These are phyloP conservation scores for Raja brachyura DNA, from an alignment of 2,113 vertebrate species.

Conservation along the genomic window DNA sequence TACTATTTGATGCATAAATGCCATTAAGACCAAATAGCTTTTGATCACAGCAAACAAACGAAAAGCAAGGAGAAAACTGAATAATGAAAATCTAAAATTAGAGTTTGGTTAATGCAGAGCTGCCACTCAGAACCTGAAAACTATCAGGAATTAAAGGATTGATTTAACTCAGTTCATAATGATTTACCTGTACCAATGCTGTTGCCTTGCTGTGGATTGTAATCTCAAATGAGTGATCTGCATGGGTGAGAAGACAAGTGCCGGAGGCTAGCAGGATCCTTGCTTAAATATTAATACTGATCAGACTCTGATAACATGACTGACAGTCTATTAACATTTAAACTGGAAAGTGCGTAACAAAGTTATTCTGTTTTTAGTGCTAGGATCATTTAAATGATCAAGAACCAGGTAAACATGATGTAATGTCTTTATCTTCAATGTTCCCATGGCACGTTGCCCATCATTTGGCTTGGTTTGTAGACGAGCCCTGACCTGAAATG, in stretches of 20 bases:
- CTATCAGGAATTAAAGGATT: no score
- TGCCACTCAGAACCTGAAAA: no score
- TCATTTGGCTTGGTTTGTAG: not conserved
- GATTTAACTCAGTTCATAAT: no score
- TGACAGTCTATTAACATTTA: not conserved
- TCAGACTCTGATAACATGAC: not conserved
- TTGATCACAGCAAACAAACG: no score
- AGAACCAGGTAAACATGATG: not conserved
- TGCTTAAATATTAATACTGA: not conserved
- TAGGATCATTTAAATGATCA: not conserved
- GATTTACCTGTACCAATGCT: not conserved
- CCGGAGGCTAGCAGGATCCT: not conserved
- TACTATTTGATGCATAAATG: not conserved
- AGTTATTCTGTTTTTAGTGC: not conserved
- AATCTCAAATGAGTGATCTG: not conserved
- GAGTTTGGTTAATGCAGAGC: no score
- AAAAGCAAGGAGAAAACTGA: no score
- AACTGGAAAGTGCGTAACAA: not conserved
- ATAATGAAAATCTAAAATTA: no score
- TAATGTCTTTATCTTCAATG: not conserved
- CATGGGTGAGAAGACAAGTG: not conserved
- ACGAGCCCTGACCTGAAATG: no score
- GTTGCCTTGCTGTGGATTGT: not conserved
- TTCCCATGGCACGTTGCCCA: no score
- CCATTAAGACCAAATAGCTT: not conserved